Base-by-base conservation (phyloP, 2,797 vertebrate genomes). In the Mormyrus proboscirostris region DNA sequence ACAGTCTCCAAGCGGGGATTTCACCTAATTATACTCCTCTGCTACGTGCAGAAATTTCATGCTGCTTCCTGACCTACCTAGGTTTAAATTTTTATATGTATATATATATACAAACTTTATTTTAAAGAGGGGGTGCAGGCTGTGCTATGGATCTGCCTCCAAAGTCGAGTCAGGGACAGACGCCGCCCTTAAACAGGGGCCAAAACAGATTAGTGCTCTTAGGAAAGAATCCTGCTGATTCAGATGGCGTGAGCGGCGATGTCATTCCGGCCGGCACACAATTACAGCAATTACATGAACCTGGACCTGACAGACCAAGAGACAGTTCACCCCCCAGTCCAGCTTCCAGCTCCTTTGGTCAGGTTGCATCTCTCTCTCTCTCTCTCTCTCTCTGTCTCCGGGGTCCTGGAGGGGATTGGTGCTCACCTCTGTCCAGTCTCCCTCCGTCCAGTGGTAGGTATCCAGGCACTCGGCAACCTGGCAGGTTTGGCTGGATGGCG, bases 361-460 rank as follows among this genome's bases (percentile, higher is more conserved):
- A 29, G 62, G 62, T 65, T 2, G 9, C 62, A 10, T 29, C 59
- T 25, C 65, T 29, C 65, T 22, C 22, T 29, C 6, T 65, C 50
- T 51, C 57, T 59, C 22, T 76, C 69, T 76, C 33, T 38, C 10
- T 38, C 69, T 5, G 1, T 19, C 33, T 38, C 25, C 2, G 9
- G 62, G 33, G 14, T 38, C 33, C 12, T 16, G 69, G 9, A 29
- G 62, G 25, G 62, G 25, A 69, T 69, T 83, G 91, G 86, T 22
- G 89, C 97, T 97, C 94, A 98, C 98, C 93, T 94, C 91, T 94
- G 96, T 96, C 98, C 97, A 99, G 55, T 95, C 95, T 89, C 95
- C 96, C 9, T 96, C 94, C n/a, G 94, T 96, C 98, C 98, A 99
- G 90, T 90, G 94, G 92, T 96, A 97, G 53, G 91, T 92, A 10